Evolutionary conservation across 2,113 vertebrate species (phyloP).

Genomic region (Takifugu flavidus): DNA sequence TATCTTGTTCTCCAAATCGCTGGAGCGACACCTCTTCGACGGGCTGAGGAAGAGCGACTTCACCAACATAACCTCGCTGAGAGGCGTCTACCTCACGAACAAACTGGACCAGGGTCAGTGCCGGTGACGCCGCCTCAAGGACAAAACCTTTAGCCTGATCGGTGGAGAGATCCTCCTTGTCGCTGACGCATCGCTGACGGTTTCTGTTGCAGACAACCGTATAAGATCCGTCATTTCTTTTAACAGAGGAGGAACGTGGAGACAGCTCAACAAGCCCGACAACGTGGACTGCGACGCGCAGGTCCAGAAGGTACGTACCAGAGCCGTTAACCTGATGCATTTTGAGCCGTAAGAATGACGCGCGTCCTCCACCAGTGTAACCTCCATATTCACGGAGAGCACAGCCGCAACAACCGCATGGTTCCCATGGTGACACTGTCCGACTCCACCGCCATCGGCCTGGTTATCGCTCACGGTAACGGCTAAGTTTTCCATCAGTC

Average conservation of each 20-base stretch:
- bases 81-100: constrained; percentile 75
- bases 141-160: too few species aligned
- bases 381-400: constrained; percentile 78
- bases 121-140: not conserved
- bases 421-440: constrained; percentile 75
- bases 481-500: not conserved
- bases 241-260: constrained; percentile 75
- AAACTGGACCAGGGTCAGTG: constrained; percentile 67
- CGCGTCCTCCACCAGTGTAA: constrained; percentile 68
- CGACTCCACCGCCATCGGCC: constrained; percentile 69
- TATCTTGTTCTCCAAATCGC: constrained; percentile 72
- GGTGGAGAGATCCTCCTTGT: too few species aligned
- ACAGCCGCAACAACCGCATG: constrained; percentile 70
- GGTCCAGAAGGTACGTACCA: constrained; percentile 48
- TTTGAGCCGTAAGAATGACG: not conserved
- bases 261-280: constrained; percentile 67
- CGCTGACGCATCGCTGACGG: not conserved
- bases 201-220: constrained; percentile 66
- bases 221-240: constrained; percentile 79
- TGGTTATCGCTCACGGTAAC: constrained; percentile 79
- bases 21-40: constrained; percentile 74
- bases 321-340: too few species aligned
- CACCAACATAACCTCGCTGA: constrained; percentile 73
- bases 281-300: constrained; percentile 69
- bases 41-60: constrained; percentile 72